These are phyloP conservation scores for Cephalopholis sonnerati DNA, from an alignment of 2,113 vertebrate species.

Conservation along the genomic window DNA sequence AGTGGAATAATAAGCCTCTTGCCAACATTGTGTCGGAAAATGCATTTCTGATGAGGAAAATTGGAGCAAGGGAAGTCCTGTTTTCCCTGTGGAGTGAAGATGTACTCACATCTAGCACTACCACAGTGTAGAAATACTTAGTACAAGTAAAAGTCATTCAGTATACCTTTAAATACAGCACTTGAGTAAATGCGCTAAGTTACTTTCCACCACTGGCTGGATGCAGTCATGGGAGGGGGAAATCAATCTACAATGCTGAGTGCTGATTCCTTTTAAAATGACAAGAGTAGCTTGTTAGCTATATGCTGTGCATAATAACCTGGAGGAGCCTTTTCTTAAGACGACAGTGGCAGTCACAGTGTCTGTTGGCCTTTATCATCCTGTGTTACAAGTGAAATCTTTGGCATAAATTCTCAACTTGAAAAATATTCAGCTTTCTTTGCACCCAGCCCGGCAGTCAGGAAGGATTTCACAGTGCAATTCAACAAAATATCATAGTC, in stretches of 20 bases:
- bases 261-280: not conserved
- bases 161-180: too few species aligned
- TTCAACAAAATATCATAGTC: not conserved
- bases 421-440: conserved; percentile 22
- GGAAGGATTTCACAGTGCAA: not conserved
- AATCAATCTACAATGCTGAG: not conserved
- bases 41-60: not conserved
- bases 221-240: too few species aligned
- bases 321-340: not conserved
- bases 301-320: not conserved
- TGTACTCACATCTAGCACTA: not conserved
- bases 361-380: not conserved
- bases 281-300: not conserved
- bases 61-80: not conserved
- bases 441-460: too few species aligned
- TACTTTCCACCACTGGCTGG: too few species aligned
- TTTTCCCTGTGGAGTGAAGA: not conserved
- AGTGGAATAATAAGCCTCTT: not conserved
- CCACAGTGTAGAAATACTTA: not conserved
- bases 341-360: not conserved
- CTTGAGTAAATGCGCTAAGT: too few species aligned
- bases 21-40: not conserved
- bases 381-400: not conserved
- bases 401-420: not conserved
- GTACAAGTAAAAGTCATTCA: not conserved